Base-by-base conservation (phyloP, 2,888 invertebrate genomes). In the Candidula unifasciata region DNA sequence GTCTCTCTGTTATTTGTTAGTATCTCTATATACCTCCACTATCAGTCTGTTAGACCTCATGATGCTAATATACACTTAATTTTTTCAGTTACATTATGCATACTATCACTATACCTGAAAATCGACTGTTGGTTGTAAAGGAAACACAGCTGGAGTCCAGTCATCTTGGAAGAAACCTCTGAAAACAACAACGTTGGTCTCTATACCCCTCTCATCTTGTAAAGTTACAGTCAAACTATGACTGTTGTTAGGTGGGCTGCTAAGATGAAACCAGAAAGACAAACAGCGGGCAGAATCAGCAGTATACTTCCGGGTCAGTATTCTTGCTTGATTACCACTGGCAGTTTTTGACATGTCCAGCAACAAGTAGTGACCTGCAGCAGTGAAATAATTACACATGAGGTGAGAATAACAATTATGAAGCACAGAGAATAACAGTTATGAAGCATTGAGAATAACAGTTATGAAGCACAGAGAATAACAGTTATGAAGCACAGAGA, bases 221-320 rank as follows among this genome's bases (percentile, higher is more conserved):
- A 57, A 13, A 0, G 6, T 60, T 24, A 78, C 64, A 24, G 35
- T 16, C 33, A 78, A n/a, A 10, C 30, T 35, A 35, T 78, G 78
- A 37, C 33, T 64, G 64, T 21, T 64, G 35, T 21, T 33, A 1
- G 60, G 64, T 21, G 64, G 64, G 35, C 64, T 78, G 60, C 21
- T 64, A 2, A 78, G 10, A 33, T 78, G 57, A 64, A 30, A 78
- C 78, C 78, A 78, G 64, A 78, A 78, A 33, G 33, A 33, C 35
- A 78, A 30, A 64, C 78, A 78, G 1, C 57, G 64, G n/a, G 30
- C 78, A 64, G 27, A n/a, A 33, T 27, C 60, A 78, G 64, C 35
- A 57, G 21, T 35, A 37, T 73, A 73, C n/a, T 37, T 37, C 21
- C 24, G 35, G 2, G 73, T 73, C 16, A 21, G 18, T 27, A 73